phyloP scores from a whole-genome alignment of 2,888 invertebrate species.

The Pachydiplax longipennis region DNA sequence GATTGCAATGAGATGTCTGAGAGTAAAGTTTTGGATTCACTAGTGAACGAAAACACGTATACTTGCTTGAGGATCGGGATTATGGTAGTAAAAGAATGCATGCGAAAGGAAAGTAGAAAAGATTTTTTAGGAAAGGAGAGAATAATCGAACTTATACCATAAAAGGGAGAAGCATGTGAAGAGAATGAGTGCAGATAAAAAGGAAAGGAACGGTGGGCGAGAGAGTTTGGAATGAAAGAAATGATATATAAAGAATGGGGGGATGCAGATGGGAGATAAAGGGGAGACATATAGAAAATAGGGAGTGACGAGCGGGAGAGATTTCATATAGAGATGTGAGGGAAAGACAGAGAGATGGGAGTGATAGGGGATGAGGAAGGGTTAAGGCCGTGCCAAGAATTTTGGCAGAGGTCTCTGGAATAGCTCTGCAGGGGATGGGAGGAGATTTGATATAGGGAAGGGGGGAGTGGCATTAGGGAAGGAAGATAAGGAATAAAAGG shows the following conservation, averaged over 20 bases:
- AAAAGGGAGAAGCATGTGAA: not conserved
- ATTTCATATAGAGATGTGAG: not conserved
- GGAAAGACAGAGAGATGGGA: not conserved
- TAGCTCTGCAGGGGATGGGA: not conserved
- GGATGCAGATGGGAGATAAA: not conserved
- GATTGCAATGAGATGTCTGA: too few species aligned
- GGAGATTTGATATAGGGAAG: not conserved
- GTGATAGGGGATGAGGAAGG: not conserved
- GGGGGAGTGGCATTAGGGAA: not conserved
- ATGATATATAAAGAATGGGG: not conserved
- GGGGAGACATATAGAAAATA: not conserved
- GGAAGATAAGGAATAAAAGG: not conserved
- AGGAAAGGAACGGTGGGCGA: not conserved
- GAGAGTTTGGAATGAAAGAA: not conserved
- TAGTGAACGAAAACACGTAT: too few species aligned
- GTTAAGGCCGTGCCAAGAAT: constrained; percentile 7
- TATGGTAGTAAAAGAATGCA: not conserved
- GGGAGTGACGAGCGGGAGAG: not conserved
- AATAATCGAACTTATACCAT: not conserved
- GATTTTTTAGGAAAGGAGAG: not conserved
- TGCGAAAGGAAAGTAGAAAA: not conserved
- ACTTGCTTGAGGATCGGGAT: too few species aligned
- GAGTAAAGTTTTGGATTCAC: too few species aligned
- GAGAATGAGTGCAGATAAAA: not conserved
- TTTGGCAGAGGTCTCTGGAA: constrained; percentile 27